These are phyloP conservation scores for Hydrotaea cyrtoneurina DNA, from an alignment of 2,888 invertebrate species.

Conservation along the genomic window DNA sequence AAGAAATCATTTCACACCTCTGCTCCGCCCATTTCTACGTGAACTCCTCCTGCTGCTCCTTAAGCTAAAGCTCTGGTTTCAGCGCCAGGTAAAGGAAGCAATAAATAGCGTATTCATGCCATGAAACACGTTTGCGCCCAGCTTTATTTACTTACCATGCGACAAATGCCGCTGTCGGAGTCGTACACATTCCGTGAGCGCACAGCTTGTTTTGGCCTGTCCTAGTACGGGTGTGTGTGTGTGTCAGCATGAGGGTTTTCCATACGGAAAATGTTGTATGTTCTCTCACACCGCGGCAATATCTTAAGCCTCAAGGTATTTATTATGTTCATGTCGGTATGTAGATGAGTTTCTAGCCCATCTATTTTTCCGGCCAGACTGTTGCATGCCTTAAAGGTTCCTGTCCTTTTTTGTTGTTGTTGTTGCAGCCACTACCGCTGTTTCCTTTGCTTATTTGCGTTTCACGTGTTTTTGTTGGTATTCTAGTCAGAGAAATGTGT, in stretches of 20 bases:
- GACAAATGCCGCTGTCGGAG: constrained; percentile 57
- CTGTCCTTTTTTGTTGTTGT: background rate
- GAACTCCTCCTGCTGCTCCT: background rate
- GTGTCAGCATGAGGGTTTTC: background rate
- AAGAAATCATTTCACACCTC: background rate
- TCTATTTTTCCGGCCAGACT: constrained; percentile 28
- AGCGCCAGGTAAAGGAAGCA: constrained; percentile 21
- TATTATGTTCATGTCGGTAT: constrained; percentile 33
- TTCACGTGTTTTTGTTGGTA: background rate
- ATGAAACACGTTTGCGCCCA: constrained; percentile 48
- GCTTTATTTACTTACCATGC: constrained; percentile 63
- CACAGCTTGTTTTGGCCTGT: constrained; percentile 7
- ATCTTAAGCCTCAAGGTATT: constrained; percentile 55
- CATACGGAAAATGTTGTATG: constrained; percentile 11
- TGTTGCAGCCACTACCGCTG: background rate
- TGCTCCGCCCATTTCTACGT: background rate
- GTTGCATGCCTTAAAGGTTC: constrained; percentile 57
- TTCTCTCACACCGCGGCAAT: constrained; percentile 45
- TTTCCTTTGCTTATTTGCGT: background rate
- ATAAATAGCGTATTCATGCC: constrained; percentile 53
- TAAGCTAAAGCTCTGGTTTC: background rate
- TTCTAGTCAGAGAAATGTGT: background rate
- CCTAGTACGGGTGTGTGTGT: background rate
- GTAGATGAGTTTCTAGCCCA: constrained; percentile 5
- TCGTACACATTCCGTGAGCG: constrained; percentile 45